Conservation (phyloP, 2,888 invertebrate species). For the Petrophora chlorosata region DNA sequence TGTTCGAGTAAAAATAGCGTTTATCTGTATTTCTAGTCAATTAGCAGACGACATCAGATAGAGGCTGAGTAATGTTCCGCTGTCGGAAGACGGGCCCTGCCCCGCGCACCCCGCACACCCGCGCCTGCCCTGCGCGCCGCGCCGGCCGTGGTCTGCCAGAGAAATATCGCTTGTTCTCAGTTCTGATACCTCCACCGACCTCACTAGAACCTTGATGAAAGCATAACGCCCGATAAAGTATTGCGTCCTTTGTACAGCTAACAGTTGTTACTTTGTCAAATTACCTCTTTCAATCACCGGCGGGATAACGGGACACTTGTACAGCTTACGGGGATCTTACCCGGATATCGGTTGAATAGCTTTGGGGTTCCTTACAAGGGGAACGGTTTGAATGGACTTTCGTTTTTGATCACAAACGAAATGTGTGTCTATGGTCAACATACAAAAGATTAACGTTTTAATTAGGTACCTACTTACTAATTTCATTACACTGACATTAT, state of each 20-base stretch:
- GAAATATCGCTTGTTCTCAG: constrained; percentile 27
- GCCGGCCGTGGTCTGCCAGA: constrained; percentile 20
- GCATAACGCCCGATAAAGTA: constrained; percentile 31
- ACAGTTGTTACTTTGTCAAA: constrained; percentile 33
- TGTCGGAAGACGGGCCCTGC: constrained; percentile 34
- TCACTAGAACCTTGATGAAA: constrained; percentile 30
- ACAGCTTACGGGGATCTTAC: constrained; percentile 23
- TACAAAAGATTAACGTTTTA: no score
- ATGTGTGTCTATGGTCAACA: neutral
- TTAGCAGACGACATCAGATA: constrained; percentile 80
- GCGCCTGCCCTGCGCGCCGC: constrained; percentile 8
- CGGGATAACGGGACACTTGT: constrained; percentile 27
- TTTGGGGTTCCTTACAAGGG: constrained; percentile 6
- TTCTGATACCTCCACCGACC: constrained; percentile 34
- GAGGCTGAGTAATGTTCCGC: constrained; percentile 68
- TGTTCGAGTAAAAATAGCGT: constrained; percentile 67
- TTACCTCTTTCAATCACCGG: constrained; percentile 32
- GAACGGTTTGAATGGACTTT: constrained; percentile 8
- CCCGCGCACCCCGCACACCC: constrained; percentile 15
- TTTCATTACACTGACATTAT: no score
- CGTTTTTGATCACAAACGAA: neutral
- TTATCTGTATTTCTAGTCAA: constrained; percentile 82
- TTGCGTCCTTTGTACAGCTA: constrained; percentile 27
- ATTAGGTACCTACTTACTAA: no score
- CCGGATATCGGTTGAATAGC: constrained; percentile 20